Evolutionary conservation across 1,140 invertebrate species (phyloP).

Genomic region (Drosophila persimilis): DNA sequence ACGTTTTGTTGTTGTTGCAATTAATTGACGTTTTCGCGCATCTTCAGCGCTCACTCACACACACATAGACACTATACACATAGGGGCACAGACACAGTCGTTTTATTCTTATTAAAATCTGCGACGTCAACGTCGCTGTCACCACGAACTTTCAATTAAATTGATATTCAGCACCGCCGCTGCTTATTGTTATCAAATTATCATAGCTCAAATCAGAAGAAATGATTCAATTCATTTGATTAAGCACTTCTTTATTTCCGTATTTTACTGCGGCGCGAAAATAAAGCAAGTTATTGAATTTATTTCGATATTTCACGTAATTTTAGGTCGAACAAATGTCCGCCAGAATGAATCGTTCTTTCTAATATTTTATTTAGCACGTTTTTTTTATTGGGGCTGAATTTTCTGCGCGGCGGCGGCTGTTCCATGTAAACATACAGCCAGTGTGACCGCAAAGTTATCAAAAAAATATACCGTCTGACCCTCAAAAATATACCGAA

Average conservation of each 20-base stretch:
- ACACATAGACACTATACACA: background rate
- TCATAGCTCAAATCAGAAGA: constrained; percentile 34
- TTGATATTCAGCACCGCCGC: constrained; percentile 19
- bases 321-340: background rate
- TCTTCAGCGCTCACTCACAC: constrained; percentile 39
- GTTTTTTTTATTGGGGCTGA: constrained; percentile 40
- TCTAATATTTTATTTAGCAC: constrained; percentile 48
- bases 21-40: constrained; percentile 75
- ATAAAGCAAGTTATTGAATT: background rate
- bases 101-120: constrained; percentile 26
- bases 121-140: constrained; percentile 21
- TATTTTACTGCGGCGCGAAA: constrained; percentile 1
- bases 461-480: no score
- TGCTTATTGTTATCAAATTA: constrained; percentile 76
- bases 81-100: constrained; percentile 4
- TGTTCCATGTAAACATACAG: constrained; percentile 26
- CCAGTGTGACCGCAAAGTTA: no score
- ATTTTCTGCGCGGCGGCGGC: constrained; percentile 5
- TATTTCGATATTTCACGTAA: background rate
- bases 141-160: constrained; percentile 21
- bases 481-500: no score
- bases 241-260: constrained; percentile 32
- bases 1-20: constrained; percentile 51
- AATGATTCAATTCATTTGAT: constrained; percentile 32
- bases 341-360: background rate